Conservation (phyloP, 2,888 invertebrate species). For the Pristionchus maxplancki region DNA sequence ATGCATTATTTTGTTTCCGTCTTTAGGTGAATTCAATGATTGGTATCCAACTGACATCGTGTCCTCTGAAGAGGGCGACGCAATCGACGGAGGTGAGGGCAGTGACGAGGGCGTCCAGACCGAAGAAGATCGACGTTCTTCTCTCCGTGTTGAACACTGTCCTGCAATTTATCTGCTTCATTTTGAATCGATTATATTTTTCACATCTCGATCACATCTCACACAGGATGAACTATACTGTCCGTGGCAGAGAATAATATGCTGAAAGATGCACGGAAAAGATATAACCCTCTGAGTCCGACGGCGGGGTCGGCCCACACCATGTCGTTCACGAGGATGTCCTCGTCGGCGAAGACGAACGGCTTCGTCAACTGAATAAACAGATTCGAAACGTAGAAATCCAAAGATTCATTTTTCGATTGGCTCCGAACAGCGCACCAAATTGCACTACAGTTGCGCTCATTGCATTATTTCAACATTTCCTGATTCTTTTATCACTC, state of each 20-base stretch:
- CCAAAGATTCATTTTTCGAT: too few species aligned
- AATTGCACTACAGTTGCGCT: too few species aligned
- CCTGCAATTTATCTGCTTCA: not conserved
- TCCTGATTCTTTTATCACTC: not conserved
- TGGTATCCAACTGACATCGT: not conserved
- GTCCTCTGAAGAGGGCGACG: not conserved
- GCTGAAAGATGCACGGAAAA: too few species aligned
- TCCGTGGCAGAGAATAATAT: too few species aligned
- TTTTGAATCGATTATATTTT: not conserved
- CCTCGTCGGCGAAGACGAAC: not conserved
- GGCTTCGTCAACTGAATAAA: constrained; percentile 6
- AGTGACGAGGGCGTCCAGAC: not conserved
- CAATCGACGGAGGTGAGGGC: not conserved
- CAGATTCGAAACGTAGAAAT: too few species aligned
- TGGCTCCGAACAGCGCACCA: too few species aligned
- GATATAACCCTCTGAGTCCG: constrained; percentile 29
- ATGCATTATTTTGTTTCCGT: too few species aligned
- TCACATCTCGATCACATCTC: too few species aligned
- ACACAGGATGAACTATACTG: too few species aligned
- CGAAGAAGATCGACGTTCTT: not conserved
- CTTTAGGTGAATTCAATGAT: too few species aligned
- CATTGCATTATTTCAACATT: too few species aligned
- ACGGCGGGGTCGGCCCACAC: constrained; percentile 18
- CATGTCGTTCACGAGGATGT: not conserved
- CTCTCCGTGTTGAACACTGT: not conserved